phyloP scores from a whole-genome alignment of 2,797 vertebrate genomes.

The Centroberyx gerrardi region DNA sequence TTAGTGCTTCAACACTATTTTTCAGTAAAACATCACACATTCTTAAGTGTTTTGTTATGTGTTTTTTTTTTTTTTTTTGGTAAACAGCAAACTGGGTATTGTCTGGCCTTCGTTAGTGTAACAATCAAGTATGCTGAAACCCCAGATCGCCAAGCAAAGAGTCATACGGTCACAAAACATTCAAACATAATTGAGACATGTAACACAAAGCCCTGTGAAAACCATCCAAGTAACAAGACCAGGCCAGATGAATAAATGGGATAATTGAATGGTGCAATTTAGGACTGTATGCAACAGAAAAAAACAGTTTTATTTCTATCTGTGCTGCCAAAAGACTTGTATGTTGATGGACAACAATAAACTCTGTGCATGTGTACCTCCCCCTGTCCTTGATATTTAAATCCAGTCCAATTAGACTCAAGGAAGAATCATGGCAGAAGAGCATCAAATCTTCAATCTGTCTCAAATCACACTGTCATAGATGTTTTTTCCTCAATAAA shows the following conservation, averaged over 20 bases:
- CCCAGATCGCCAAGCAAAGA: not conserved
- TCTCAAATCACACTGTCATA: not conserved
- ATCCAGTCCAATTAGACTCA: constrained; percentile 1
- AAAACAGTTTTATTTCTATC: constrained; percentile 14
- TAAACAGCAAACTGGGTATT: not conserved
- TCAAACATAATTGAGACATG: not conserved
- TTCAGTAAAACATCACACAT: constrained; percentile 37
- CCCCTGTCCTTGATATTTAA: constrained; percentile 18
- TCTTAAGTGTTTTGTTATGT: constrained; percentile 43
- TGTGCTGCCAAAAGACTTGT: constrained; percentile 15
- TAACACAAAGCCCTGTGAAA: constrained; percentile 13
- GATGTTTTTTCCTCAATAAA: constrained; percentile 1
- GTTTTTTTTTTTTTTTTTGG: not conserved
- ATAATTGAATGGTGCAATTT: constrained; percentile 22
- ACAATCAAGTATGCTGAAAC: not conserved
- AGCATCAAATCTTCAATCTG: constrained; percentile 9
- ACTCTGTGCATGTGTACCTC: constrained; percentile 17
- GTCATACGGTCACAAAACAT: not conserved
- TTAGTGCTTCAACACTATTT: constrained; percentile 44
- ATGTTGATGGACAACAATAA: constrained; percentile 32
- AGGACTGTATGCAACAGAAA: not conserved
- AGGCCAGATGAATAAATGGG: constrained; percentile 11
- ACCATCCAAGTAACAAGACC: not conserved
- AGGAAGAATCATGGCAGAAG: not conserved
- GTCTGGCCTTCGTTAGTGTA: constrained; percentile 22